phyloP scores from a whole-genome alignment of 2,113 vertebrate genomes.

The Elephantulus edwardii region DNA sequence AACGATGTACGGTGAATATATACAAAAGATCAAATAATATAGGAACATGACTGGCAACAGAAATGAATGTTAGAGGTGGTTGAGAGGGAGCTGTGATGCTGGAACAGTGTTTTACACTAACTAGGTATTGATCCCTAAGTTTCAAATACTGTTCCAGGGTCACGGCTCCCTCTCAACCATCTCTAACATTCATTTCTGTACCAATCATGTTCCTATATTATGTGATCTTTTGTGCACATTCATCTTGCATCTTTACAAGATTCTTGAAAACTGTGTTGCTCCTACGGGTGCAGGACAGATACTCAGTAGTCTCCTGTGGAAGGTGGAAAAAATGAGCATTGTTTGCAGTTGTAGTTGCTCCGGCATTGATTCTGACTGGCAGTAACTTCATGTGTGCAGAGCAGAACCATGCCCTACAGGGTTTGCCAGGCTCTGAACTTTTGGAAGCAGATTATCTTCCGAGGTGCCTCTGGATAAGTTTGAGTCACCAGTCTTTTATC shows the following conservation, averaged over 20 bases:
- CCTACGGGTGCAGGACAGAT: background rate
- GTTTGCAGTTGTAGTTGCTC: background rate
- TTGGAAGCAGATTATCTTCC: background rate
- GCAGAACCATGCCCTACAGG: background rate
- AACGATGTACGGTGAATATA: background rate
- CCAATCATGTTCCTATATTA: background rate
- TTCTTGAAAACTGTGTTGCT: background rate
- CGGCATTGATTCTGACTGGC: background rate
- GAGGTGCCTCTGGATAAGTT: background rate
- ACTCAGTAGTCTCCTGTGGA: background rate
- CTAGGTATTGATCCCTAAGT: no score
- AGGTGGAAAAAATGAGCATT: background rate
- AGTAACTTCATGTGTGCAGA: background rate
- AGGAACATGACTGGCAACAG: background rate
- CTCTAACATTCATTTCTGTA: background rate
- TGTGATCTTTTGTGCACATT: background rate
- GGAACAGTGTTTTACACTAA: background rate
- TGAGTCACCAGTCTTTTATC: background rate
- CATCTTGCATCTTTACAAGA: constrained; percentile 7
- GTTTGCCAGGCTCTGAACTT: background rate
- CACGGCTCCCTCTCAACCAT: background rate
- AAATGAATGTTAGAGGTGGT: background rate
- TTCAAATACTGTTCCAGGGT: background rate
- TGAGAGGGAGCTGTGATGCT: background rate
- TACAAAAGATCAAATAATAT: background rate